Percentiles rank a stretch among this genome's conserved stretches.
These are phyloP conservation scores for Xestoiulus laeticollis DNA, from an alignment of 2,888 invertebrate genomes.

Conservation along the genomic window DNA sequence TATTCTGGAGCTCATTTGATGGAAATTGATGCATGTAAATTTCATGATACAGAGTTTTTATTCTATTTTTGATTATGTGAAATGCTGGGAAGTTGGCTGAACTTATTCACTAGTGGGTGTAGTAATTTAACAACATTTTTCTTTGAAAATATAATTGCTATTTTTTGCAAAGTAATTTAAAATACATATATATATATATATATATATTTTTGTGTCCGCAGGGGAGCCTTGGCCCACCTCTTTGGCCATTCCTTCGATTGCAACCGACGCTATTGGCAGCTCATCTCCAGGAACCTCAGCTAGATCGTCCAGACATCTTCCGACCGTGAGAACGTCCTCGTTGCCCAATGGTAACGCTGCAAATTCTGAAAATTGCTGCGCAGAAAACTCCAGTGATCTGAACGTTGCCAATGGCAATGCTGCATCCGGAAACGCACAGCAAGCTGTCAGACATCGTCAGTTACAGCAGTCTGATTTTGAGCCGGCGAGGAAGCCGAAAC, in stretches of 20 bases:
- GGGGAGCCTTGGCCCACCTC: conserved; percentile 50
- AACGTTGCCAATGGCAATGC: conserved; percentile 42
- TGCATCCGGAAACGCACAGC: neutral
- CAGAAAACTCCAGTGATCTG: neutral
- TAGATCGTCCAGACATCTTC: conserved; percentile 37
- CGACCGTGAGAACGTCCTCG: conserved; percentile 56
- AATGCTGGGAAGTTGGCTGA: no score
- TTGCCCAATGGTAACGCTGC: conserved; percentile 57
- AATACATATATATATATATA: neutral
- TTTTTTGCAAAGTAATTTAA: neutral
- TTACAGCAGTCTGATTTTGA: conserved; percentile 52
- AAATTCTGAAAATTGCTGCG: neutral
- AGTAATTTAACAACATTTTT: conserved; percentile 35
- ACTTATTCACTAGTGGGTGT: neutral
- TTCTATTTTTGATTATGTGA: no score
- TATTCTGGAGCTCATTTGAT: no score
- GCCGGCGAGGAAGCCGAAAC: conserved; percentile 49
- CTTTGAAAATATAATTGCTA: neutral
- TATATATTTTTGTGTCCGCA: neutral
- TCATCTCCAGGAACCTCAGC: conserved; percentile 46
- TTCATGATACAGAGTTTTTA: no score
- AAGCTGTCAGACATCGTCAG: conserved; percentile 42
- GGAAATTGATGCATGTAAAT: no score
- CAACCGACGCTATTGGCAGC: conserved; percentile 20
- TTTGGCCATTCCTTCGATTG: neutral